A percentile compares a stretch with the other conserved stretches of the same genome.
Evolutionary conservation across 2,888 invertebrate species (phyloP).

Genomic region (Ferdinandea cuprea): DNA sequence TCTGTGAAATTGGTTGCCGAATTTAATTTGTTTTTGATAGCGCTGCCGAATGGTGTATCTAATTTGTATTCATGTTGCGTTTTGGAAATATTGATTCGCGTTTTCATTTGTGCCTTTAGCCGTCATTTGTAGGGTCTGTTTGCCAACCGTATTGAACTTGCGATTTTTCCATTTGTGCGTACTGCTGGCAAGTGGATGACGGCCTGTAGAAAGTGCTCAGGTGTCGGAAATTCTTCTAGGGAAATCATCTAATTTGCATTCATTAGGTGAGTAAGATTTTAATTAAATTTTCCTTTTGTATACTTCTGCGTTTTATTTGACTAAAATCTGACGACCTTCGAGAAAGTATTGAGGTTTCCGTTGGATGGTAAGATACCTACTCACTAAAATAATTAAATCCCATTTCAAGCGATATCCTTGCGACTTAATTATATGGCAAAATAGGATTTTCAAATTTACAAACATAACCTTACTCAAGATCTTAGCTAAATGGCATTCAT

Average conservation of each 20-base stretch:
- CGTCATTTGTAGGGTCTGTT: neutral
- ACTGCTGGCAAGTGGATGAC: neutral
- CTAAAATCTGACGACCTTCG: neutral
- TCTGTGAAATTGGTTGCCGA: constrained; percentile 12
- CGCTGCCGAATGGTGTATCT: neutral
- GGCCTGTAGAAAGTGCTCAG: constrained; percentile 38
- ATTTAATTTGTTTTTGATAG: constrained; percentile 41
- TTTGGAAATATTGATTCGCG: constrained; percentile 36
- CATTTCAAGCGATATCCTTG: no score
- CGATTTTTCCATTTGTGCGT: constrained; percentile 42
- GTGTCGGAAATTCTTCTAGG: constrained; percentile 13
- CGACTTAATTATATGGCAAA: no score
- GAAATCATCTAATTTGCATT: constrained; percentile 51
- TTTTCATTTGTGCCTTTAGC: constrained; percentile 7
- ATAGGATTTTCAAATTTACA: no score
- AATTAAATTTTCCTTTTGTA: neutral
- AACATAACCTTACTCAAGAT: no score
- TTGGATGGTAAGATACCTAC: neutral
- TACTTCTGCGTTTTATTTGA: neutral
- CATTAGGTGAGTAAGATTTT: neutral
- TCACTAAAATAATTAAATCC: no score
- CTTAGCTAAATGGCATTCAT: no score
- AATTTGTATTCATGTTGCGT: constrained; percentile 51
- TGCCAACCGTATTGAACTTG: constrained; percentile 1
- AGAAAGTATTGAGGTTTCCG: neutral